Evolutionary conservation across 2,113 vertebrate species (phyloP).

Genomic region (Dissostichus mawsoni): DNA sequence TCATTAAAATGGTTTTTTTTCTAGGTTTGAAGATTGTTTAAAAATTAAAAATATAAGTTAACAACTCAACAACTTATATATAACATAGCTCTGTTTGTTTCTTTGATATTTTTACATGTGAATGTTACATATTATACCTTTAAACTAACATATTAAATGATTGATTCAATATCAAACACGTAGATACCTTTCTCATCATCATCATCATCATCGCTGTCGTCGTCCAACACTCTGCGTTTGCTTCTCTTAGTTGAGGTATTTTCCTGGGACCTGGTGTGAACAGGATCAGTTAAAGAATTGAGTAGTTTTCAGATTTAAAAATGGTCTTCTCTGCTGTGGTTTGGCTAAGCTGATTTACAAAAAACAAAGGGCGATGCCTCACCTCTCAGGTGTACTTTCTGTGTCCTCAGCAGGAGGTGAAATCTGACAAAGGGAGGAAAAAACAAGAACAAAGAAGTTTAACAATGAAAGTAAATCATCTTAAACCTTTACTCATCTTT

Average conservation of each 20-base stretch:
- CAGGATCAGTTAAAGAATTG: conserved; percentile 4
- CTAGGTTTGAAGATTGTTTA: too few species aligned
- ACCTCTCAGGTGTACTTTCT: conserved; percentile 60
- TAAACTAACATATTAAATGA: neutral
- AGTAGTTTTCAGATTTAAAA: neutral
- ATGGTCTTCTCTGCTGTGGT: conserved; percentile 3
- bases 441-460: neutral
- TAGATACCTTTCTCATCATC: conserved; percentile 70
- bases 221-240: conserved; percentile 84
- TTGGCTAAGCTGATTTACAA: conserved; percentile 1
- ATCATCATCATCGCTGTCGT: conserved; percentile 66
- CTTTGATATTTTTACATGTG: too few species aligned
- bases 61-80: too few species aligned
- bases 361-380: neutral
- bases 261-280: conserved; percentile 55
- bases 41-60: too few species aligned
- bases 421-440: conserved; percentile 42
- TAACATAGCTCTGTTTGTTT: too few species aligned
- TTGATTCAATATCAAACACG: neutral
- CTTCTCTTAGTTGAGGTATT: conserved; percentile 78
- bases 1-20: too few species aligned
- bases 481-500: neutral
- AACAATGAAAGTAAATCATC: neutral
- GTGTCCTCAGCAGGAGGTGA: conserved; percentile 25
- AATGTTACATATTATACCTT: neutral